Conservation (phyloP, 2,888 invertebrate genomes). For the Trichogramma evanescens region DNA sequence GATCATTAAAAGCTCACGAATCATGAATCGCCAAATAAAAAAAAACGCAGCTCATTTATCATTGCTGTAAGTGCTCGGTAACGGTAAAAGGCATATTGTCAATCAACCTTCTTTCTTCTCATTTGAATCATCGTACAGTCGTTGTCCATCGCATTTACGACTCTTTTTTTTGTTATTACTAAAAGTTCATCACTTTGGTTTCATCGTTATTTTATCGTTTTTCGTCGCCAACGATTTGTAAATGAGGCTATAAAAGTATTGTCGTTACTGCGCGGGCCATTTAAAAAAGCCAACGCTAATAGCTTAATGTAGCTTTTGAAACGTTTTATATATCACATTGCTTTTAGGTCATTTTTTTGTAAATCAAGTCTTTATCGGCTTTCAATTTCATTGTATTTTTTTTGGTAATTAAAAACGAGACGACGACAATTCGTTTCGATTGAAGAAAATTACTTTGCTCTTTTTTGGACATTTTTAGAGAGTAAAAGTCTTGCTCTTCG, state of each 20-base stretch:
- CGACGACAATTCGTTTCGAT: too few relatives aligned
- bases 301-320: too few relatives aligned
- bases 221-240: constrained; percentile 8
- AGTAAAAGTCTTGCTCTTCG: too few relatives aligned
- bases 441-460: too few relatives aligned
- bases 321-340: too few relatives aligned
- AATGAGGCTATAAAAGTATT: constrained; percentile 11
- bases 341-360: too few relatives aligned
- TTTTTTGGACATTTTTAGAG: too few relatives aligned
- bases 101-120: constrained; percentile 33
- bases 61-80: neutral
- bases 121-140: constrained; percentile 28
- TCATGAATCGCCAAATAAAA: neutral
- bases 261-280: neutral
- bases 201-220: constrained; percentile 5
- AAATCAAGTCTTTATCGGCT: too few relatives aligned
- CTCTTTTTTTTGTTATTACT: constrained; percentile 8
- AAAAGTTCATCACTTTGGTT: neutral
- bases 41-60: constrained; percentile 14
- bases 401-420: too few relatives aligned
- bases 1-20: constrained; percentile 7
- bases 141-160: constrained; percentile 15
- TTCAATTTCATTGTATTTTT: too few relatives aligned
- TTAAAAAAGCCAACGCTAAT: too few relatives aligned
- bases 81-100: constrained; percentile 19